These are phyloP conservation scores for Augochlora pura DNA, from an alignment of 1,140 invertebrate species.

Conservation along the genomic window DNA sequence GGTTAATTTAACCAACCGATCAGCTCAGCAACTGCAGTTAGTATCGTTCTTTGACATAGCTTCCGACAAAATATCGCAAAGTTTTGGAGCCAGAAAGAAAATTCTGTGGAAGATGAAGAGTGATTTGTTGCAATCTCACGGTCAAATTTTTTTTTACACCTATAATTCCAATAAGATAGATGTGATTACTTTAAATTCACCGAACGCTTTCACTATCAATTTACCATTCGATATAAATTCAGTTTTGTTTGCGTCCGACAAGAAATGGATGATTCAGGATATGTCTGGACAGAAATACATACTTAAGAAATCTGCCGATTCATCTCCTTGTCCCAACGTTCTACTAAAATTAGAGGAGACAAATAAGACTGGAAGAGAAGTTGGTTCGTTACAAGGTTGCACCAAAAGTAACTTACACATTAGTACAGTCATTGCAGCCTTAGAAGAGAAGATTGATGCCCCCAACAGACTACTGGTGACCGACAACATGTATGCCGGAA, in stretches of 20 bases:
- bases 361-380: slow-evolving; percentile 17
- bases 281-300: slow-evolving; percentile 67
- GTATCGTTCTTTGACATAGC: slow-evolving; percentile 71
- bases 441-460: slow-evolving; percentile 76
- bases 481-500: slow-evolving; percentile 76
- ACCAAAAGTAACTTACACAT: slow-evolving; percentile 46
- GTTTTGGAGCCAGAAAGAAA: slow-evolving; percentile 58
- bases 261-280: slow-evolving; percentile 76
- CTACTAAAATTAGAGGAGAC: slow-evolving; percentile 72
- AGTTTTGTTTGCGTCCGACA: slow-evolving; percentile 66
- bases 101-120: slow-evolving; percentile 69
- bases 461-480: slow-evolving; percentile 80
- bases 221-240: slow-evolving; percentile 75
- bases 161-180: slow-evolving; percentile 71
- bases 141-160: slow-evolving; percentile 70
- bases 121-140: slow-evolving; percentile 64
- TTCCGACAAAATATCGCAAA: slow-evolving; percentile 68
- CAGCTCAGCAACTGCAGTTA: slow-evolving; percentile 64
- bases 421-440: slow-evolving; percentile 60
- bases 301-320: slow-evolving; percentile 64
- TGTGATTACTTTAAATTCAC: slow-evolving; percentile 72
- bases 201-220: slow-evolving; percentile 69
- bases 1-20: slow-evolving; percentile 66
- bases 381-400: slow-evolving; percentile 62
- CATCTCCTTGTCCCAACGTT: slow-evolving; percentile 69